phyloP scores from a whole-genome alignment of 2,888 invertebrate genomes.

The Hemistola chrysoprasaria region DNA sequence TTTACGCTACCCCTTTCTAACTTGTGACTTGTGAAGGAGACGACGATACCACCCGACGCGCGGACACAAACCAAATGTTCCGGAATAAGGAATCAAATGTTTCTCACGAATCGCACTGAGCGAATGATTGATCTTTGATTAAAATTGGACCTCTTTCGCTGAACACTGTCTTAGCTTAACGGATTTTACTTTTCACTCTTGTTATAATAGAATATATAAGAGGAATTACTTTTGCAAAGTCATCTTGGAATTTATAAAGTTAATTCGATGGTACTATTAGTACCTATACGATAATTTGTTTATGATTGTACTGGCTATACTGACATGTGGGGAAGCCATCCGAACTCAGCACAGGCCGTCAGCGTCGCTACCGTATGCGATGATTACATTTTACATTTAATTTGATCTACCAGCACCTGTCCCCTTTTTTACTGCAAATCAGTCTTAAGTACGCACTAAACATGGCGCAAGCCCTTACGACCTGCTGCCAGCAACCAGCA shows the following conservation, averaged over 20 bases:
- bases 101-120: constrained; percentile 33
- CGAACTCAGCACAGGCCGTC: constrained; percentile 38
- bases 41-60: constrained; percentile 17
- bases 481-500: constrained; percentile 36
- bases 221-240: too few species aligned
- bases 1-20: constrained; percentile 29
- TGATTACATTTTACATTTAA: constrained; percentile 54
- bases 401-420: constrained; percentile 55
- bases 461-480: constrained; percentile 52
- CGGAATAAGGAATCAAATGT: constrained; percentile 27
- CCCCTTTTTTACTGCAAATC: constrained; percentile 51
- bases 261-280: too few species aligned
- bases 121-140: constrained; percentile 34
- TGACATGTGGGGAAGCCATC: constrained; percentile 58
- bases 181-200: constrained; percentile 3
- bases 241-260: too few species aligned
- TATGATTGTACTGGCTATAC: too few species aligned
- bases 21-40: constrained; percentile 24
- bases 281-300: too few species aligned
- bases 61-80: constrained; percentile 23
- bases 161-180: constrained; percentile 25
- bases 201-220: constrained; percentile 1
- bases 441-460: constrained; percentile 51
- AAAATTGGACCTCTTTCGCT: constrained; percentile 26
- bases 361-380: constrained; percentile 42